phyloP scores from a whole-genome alignment of 2,888 invertebrate species.

The Sipha maydis region DNA sequence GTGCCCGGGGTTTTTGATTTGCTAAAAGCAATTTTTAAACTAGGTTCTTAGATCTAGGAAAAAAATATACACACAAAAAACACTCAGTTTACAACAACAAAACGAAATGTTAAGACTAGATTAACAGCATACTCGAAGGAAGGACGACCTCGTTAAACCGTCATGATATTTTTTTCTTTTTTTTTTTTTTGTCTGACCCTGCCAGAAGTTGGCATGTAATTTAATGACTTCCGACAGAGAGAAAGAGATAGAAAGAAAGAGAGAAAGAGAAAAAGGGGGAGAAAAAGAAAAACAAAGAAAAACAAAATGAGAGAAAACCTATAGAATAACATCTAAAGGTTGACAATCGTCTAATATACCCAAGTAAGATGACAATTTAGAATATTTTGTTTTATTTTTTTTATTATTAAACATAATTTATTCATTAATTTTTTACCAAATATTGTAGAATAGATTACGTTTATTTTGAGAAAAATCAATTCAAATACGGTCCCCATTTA shows the following conservation, averaged over 20 bases:
- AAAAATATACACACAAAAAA: constrained; percentile 5
- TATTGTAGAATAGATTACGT: no score
- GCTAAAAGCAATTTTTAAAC: constrained; percentile 15
- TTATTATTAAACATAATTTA: no score
- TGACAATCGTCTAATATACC: no score
- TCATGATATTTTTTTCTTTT: not conserved
- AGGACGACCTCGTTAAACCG: constrained; percentile 17
- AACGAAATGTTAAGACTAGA: constrained; percentile 20
- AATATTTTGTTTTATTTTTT: no score
- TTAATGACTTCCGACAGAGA: not conserved
- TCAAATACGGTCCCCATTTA: no score
- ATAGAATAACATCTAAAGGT: no score
- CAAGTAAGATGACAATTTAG: no score
- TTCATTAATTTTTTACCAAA: no score
- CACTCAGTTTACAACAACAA: constrained; percentile 31
- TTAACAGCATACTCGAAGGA: constrained; percentile 14
- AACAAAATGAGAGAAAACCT: no score
- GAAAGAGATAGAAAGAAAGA: not conserved
- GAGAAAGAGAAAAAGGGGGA: no score
- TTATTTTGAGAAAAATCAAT: no score
- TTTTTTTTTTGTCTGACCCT: not conserved
- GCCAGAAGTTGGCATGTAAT: constrained; percentile 4
- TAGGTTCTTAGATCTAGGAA: not conserved
- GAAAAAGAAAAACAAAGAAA: not conserved
- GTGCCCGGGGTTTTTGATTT: not conserved